Evolutionary conservation across 2,797 vertebrate species (phyloP).

Genomic region (Lithobates sylvaticus): DNA sequence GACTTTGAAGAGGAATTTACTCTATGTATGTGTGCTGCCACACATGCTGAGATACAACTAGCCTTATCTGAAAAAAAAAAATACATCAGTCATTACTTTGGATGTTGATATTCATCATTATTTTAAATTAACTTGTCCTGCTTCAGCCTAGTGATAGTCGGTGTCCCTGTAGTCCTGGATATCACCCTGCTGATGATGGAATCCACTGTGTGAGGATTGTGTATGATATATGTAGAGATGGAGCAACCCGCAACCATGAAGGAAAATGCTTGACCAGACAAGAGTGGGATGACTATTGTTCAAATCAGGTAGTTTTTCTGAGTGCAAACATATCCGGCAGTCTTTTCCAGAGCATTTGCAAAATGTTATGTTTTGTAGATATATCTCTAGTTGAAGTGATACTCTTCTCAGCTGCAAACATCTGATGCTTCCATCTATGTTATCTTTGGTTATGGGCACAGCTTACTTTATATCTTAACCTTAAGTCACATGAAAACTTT

Average conservation of each 20-base stretch:
- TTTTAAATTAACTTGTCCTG: not conserved
- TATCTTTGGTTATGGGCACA: no score
- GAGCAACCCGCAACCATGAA: constrained; percentile 80
- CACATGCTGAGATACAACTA: no score
- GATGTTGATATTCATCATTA: not conserved
- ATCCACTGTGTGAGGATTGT: constrained; percentile 73
- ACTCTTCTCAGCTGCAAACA: not conserved
- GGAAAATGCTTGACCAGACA: constrained; percentile 82
- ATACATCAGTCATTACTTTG: not conserved
- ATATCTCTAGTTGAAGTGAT: not conserved
- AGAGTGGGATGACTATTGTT: constrained; percentile 85
- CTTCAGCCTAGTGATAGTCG: constrained; percentile 80
- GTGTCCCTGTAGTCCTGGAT: constrained; percentile 83
- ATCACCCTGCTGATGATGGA: constrained; percentile 65
- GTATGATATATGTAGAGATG: constrained; percentile 78
- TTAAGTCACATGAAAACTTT: no score
- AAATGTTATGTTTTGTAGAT: not conserved
- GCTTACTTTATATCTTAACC: no score
- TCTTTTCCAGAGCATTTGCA: not conserved
- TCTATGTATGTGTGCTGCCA: no score
- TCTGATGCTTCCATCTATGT: no score
- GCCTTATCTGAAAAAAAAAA: no score
- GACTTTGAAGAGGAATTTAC: no score
- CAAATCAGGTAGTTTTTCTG: constrained; percentile 78
- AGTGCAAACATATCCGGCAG: not conserved